Conservation (phyloP, 2,797 vertebrate species). For the Enoplosus armatus region DNA sequence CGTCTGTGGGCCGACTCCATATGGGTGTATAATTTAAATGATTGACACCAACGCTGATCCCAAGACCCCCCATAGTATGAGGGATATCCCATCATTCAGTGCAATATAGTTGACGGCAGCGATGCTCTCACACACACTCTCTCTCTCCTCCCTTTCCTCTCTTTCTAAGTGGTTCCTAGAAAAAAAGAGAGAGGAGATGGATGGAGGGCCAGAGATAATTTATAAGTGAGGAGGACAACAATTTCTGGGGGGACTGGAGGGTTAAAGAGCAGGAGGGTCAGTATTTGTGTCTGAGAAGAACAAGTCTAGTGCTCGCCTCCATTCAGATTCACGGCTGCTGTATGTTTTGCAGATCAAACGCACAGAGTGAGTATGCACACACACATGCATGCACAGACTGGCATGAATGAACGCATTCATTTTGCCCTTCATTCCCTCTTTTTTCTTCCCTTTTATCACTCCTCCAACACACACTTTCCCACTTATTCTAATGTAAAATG, state of each 20-base stretch:
- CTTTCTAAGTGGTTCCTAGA: not conserved
- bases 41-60: conserved; percentile 43
- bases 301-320: conserved; percentile 27
- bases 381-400: conserved; percentile 41
- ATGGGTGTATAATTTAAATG: conserved; percentile 37
- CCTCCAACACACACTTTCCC: conserved; percentile 38
- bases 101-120: conserved; percentile 20
- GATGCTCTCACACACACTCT: not conserved
- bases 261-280: conserved; percentile 44
- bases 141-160: not conserved
- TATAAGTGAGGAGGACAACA: conserved; percentile 30
- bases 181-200: conserved; percentile 19
- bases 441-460: conserved; percentile 34
- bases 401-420: conserved; percentile 62
- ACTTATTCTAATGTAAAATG: conserved; percentile 31
- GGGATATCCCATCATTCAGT: conserved; percentile 32
- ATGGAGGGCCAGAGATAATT: conserved; percentile 32
- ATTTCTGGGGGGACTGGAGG: conserved; percentile 31
- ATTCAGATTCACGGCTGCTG: conserved; percentile 43
- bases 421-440: conserved; percentile 19
- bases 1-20: conserved; percentile 26
- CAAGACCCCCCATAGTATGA: conserved; percentile 12
- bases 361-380: conserved; percentile 36
- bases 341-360: conserved; percentile 56
- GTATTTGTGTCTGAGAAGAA: conserved; percentile 65